A percentile compares a stretch with the other conserved stretches of the same genome.
Conservation (phyloP, 2,113 vertebrate genomes). For the Campylorhamphus procurvoides region DNA sequence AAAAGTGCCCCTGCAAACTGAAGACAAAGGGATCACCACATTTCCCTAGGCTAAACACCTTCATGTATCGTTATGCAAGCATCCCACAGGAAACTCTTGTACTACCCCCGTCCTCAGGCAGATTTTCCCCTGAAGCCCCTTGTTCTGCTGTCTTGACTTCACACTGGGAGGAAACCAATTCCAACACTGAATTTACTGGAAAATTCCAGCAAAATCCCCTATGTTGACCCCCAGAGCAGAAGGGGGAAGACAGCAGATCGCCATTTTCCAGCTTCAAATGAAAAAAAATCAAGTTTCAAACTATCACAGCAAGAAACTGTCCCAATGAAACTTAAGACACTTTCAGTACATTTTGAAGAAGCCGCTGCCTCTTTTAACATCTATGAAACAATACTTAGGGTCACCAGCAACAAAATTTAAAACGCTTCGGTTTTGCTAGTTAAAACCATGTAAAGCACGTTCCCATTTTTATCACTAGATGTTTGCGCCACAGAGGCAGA, state of each 20-base stretch:
- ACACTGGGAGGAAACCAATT: neutral
- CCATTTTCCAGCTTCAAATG: slow-evolving; percentile 19
- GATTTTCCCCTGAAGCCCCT: neutral
- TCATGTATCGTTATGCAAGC: neutral
- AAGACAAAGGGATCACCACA: neutral
- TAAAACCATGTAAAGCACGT: neutral
- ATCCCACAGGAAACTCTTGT: neutral
- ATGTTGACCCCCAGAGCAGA: neutral
- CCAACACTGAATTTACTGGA: neutral
- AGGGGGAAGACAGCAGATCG: neutral
- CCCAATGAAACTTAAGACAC: neutral
- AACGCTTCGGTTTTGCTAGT: neutral
- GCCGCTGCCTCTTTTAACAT: neutral
- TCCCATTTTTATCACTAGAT: neutral
- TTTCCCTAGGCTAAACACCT: neutral
- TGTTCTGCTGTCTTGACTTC: neutral
- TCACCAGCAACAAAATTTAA: neutral
- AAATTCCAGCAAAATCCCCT: slow-evolving; percentile 28
- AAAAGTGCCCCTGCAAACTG: neutral
- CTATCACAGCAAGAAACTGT: neutral
- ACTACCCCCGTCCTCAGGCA: neutral
- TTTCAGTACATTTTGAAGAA: neutral
- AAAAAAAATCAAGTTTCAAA: neutral
- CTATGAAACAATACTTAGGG: neutral
- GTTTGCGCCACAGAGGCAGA: neutral